A percentile compares a stretch with the other conserved stretches of the same genome.
Evolutionary conservation across 92 coral and sea anemone species (phyloP).

Genomic region (Nematostella vectensis): DNA sequence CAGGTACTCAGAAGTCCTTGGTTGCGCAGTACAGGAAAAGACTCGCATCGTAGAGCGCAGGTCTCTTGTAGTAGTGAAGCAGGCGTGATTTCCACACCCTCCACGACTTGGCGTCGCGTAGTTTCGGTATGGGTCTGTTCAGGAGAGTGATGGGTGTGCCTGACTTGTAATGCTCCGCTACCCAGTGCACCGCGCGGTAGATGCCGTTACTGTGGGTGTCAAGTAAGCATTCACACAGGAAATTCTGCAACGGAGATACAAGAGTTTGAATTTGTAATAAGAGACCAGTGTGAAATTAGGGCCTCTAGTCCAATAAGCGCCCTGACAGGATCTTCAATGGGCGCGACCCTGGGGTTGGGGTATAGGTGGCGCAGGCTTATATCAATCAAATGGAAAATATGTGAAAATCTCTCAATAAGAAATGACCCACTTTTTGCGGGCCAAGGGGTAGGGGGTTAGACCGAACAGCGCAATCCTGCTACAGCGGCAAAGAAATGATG

Average conservation of each 20-base stretch:
- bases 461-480: no score
- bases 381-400: no score
- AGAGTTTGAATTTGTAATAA: neutral
- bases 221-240: constrained; percentile 54
- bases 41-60: constrained; percentile 53
- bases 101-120: constrained; percentile 64
- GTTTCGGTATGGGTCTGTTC: constrained; percentile 69
- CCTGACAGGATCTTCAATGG: no score
- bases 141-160: constrained; percentile 69
- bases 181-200: constrained; percentile 75
- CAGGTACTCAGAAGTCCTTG: constrained; percentile 61
- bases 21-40: constrained; percentile 69
- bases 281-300: no score
- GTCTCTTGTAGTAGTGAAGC: constrained; percentile 60
- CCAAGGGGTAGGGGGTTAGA: no score
- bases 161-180: constrained; percentile 62
- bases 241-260: constrained; percentile 31
- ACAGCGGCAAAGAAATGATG: no score
- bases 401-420: no score
- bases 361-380: no score
- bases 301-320: no score
- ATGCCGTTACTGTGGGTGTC: constrained; percentile 57
- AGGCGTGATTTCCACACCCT: constrained; percentile 61
- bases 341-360: no score
- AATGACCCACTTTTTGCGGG: no score